phyloP scores from a whole-genome alignment of 1,140 invertebrate species.

The Meloidogyne hapla region DNA sequence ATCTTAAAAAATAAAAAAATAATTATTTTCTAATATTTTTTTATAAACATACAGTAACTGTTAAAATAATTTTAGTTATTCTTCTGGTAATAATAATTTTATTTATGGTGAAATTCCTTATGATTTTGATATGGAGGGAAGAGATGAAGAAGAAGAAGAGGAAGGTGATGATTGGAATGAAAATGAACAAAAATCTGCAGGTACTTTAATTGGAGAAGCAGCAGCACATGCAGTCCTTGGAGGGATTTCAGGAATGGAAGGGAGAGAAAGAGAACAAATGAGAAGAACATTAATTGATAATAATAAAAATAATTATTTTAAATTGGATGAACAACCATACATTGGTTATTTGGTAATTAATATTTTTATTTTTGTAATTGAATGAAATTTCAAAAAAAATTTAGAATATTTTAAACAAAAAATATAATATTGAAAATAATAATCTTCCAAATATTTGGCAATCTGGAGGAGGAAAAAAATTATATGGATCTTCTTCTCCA shows the following conservation, averaged over 20 bases:
- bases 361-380: too few species aligned
- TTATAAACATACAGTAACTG: too few species aligned
- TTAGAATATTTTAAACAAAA: too few species aligned
- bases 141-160: neutral
- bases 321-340: too few species aligned
- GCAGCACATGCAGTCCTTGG: neutral
- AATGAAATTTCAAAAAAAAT: too few species aligned
- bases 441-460: neutral
- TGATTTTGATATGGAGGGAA: neutral
- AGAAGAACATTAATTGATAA: neutral
- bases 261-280: neutral
- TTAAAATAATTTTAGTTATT: neutral
- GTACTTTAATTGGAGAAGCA: constrained; percentile 1
- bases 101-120: neutral
- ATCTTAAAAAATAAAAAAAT: too few species aligned
- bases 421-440: too few species aligned
- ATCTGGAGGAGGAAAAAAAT: neutral
- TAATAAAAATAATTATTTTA: too few species aligned
- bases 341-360: too few species aligned
- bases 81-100: neutral
- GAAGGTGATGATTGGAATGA: neutral
- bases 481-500: neutral
- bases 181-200: neutral
- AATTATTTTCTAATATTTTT: too few species aligned
- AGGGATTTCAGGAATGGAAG: too few species aligned